These are phyloP conservation scores for Leuctra nigra DNA, from an alignment of 2,888 invertebrate genomes.

Conservation along the genomic window DNA sequence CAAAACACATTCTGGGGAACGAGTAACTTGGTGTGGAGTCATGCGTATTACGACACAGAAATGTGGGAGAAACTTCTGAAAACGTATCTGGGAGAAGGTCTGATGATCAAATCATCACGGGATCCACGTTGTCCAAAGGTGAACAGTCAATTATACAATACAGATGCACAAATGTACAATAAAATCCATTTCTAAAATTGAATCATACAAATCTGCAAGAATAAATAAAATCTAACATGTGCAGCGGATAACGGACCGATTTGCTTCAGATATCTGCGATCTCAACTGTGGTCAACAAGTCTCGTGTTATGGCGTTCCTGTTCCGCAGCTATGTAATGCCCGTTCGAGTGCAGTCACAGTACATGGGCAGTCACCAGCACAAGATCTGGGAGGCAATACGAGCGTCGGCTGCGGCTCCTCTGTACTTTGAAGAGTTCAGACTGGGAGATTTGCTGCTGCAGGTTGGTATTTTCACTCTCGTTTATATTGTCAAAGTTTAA, in stretches of 20 bases:
- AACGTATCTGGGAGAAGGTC: slow-evolving; percentile 54
- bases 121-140: slow-evolving; percentile 52
- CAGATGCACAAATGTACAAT: background rate
- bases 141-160: too few relatives aligned
- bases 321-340: slow-evolving; percentile 81
- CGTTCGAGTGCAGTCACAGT: slow-evolving; percentile 58
- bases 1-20: slow-evolving; percentile 61
- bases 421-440: slow-evolving; percentile 79
- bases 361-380: slow-evolving; percentile 63
- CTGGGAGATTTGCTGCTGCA: slow-evolving; percentile 62
- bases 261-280: slow-evolving; percentile 52
- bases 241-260: too few relatives aligned
- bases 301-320: slow-evolving; percentile 64
- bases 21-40: slow-evolving; percentile 71
- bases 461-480: too few relatives aligned
- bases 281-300: slow-evolving; percentile 71
- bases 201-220: too few relatives aligned
- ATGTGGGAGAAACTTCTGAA: slow-evolving; percentile 73
- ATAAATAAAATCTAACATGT: too few relatives aligned
- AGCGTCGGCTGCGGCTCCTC: slow-evolving; percentile 88
- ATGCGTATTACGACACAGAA: slow-evolving; percentile 82
- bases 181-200: background rate
- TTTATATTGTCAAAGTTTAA: too few relatives aligned
- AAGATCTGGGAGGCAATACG: slow-evolving; percentile 77
- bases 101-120: slow-evolving; percentile 52